Evolutionary conservation across 2,113 vertebrate species (phyloP).

Genomic region (Carassius auratus): DNA sequence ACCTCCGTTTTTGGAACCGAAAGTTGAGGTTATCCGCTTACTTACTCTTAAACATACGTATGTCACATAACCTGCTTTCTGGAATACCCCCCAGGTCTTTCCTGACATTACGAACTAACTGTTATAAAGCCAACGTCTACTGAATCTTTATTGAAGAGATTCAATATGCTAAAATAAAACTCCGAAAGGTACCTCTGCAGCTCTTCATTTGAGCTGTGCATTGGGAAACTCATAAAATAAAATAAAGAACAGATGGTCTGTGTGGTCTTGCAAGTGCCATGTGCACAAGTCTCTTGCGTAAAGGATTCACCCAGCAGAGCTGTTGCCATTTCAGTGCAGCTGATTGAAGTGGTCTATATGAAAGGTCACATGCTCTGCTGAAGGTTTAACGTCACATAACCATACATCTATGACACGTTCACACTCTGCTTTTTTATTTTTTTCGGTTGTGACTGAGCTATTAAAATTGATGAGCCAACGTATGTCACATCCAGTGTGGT

Average conservation of each 20-base stretch:
- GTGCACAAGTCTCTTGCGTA: neutral
- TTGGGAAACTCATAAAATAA: neutral
- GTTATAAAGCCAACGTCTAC: neutral
- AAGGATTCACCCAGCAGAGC: neutral
- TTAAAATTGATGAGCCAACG: neutral
- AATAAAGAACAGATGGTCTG: neutral
- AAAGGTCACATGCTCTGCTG: neutral
- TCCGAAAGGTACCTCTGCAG: neutral
- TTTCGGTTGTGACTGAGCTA: neutral
- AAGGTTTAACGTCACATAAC: neutral
- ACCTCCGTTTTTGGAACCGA: too few relatives aligned
- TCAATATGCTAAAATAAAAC: neutral
- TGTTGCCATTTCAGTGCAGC: neutral
- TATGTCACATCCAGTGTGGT: neutral
- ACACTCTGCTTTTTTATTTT: neutral
- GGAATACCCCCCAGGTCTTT: neutral
- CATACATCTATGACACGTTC: neutral
- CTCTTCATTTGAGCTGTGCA: neutral
- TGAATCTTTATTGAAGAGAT: neutral
- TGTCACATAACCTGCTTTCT: too few relatives aligned
- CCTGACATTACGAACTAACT: neutral
- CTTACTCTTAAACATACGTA: too few relatives aligned
- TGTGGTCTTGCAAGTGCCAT: neutral
- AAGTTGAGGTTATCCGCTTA: too few relatives aligned
- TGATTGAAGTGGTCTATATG: conserved; percentile 4